Evolutionary conservation across 2,888 invertebrate species (phyloP).

Genomic region (Nysson spinosus): DNA sequence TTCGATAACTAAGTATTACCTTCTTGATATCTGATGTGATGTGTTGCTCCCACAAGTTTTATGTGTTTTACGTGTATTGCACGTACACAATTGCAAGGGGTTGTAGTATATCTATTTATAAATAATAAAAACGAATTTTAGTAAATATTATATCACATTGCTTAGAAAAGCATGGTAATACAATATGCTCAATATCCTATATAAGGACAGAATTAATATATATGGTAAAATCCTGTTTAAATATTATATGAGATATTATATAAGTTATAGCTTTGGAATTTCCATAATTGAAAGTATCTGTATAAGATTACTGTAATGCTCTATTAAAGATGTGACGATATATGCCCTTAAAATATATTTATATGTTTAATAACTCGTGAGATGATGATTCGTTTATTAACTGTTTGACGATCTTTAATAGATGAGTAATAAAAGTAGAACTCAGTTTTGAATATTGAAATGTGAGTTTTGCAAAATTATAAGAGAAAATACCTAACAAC

Average conservation of each 20-base stretch:
- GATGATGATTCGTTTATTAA: neutral
- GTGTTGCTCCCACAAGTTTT: neutral
- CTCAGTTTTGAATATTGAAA: neutral
- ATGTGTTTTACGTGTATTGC: neutral
- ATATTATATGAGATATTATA: neutral
- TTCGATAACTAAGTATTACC: constrained; percentile 20
- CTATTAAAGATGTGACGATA: constrained; percentile 2
- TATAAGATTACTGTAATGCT: neutral
- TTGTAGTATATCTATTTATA: neutral
- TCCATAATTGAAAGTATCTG: constrained; percentile 2
- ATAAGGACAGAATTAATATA: neutral
- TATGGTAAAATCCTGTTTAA: neutral
- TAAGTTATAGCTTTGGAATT: neutral
- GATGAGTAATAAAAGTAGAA: neutral
- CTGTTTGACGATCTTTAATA: too few species aligned
- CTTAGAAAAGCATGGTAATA: neutral
- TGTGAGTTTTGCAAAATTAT: neutral
- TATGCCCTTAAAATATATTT: neutral
- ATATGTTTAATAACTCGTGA: neutral
- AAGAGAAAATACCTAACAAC: neutral
- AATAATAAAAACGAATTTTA: neutral
- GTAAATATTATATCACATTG: neutral
- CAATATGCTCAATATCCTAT: constrained; percentile 1
- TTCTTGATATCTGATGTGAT: constrained; percentile 3
- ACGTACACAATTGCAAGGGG: neutral